Percentiles rank a stretch among this genome's conserved stretches.
Conservation (phyloP, 2,888 invertebrate species). For the Drosophila neotestacea region DNA sequence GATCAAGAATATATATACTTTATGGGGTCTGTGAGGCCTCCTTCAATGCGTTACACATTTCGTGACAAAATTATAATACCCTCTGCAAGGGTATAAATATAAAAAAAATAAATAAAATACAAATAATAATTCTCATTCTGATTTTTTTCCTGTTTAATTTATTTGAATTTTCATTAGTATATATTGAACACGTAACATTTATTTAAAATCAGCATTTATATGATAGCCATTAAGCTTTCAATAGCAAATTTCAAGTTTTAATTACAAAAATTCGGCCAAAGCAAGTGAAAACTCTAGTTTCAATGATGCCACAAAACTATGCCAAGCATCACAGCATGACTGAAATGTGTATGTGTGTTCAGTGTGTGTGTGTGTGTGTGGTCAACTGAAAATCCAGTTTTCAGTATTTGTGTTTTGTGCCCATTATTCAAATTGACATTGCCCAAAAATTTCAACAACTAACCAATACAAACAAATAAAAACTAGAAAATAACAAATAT, state of each 20-base stretch:
- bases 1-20: too few relatives aligned
- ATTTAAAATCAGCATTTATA: slow-evolving; percentile 6
- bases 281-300: not conserved
- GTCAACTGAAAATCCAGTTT: slow-evolving; percentile 17
- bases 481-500: slow-evolving; percentile 15
- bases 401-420: slow-evolving; percentile 24
- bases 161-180: slow-evolving; percentile 2
- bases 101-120: too few relatives aligned
- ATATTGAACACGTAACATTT: not conserved
- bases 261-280: slow-evolving; percentile 29
- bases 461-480: slow-evolving; percentile 28
- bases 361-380: not conserved
- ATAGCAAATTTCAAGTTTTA: slow-evolving; percentile 22
- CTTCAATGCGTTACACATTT: too few relatives aligned
- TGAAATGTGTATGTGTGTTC: not conserved
- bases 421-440: slow-evolving; percentile 46
- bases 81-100: too few relatives aligned
- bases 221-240: not conserved
- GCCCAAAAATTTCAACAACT: slow-evolving; percentile 16
- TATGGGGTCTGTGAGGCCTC: too few relatives aligned
- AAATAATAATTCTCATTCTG: not conserved
- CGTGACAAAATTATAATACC: too few relatives aligned
- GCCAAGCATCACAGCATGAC: slow-evolving; percentile 7
- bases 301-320: slow-evolving; percentile 20
- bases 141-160: not conserved